Conservation (phyloP, 2,113 vertebrate genomes). For the Corythornis madagascariensis region DNA sequence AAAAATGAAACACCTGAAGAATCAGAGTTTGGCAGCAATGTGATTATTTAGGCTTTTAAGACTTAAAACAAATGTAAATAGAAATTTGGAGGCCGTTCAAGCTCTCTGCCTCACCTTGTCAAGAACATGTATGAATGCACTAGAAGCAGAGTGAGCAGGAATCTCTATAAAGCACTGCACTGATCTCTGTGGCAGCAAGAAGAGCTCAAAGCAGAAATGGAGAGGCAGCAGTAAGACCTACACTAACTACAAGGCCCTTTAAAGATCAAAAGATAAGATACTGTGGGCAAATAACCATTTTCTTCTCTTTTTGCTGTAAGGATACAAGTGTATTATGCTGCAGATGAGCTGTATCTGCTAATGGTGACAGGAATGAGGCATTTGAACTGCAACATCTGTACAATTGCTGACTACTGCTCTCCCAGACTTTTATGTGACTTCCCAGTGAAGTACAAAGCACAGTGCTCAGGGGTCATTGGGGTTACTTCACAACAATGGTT, state of each 20-base stretch:
- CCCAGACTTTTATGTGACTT: conserved; percentile 43
- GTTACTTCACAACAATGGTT: conserved; percentile 47
- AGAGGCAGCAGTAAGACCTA: not conserved
- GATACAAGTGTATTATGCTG: not conserved
- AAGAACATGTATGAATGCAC: not conserved
- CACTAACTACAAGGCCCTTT: not conserved
- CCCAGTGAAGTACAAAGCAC: conserved; percentile 9
- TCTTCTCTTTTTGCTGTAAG: not conserved
- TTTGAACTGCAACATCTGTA: not conserved
- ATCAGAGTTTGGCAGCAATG: not conserved
- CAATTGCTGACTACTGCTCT: conserved; percentile 29
- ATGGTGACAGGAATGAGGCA: not conserved
- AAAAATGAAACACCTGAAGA: not conserved
- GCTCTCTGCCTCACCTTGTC: not conserved
- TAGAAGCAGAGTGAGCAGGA: not conserved
- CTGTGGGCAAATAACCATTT: not conserved
- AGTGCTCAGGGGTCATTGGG: conserved; percentile 7
- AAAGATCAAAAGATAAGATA: not conserved
- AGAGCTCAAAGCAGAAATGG: not conserved
- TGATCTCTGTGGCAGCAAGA: not conserved
- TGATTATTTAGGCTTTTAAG: not conserved
- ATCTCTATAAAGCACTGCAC: not conserved
- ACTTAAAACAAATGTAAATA: not conserved
- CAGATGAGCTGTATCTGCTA: not conserved
- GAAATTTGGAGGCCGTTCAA: not conserved